A percentile compares a stretch with the other conserved stretches of the same genome.
phyloP scores from a whole-genome alignment of 2,888 invertebrate species.

The Mylabris sibirica region DNA sequence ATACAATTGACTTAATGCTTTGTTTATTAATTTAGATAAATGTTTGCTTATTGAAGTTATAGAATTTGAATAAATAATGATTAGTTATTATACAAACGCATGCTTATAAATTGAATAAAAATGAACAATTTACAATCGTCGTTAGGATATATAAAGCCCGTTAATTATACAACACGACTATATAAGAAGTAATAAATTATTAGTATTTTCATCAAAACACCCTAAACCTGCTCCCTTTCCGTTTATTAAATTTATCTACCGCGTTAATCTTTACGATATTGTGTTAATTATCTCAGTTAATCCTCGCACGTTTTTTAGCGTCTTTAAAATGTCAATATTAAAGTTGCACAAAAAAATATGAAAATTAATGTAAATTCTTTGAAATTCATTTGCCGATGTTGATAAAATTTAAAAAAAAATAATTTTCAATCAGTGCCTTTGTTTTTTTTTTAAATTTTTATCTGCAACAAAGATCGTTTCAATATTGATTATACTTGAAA shows the following conservation, averaged over 20 bases:
- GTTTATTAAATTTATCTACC: conserved; percentile 36
- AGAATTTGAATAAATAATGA: neutral
- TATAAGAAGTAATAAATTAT: conserved; percentile 36
- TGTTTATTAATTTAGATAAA: neutral
- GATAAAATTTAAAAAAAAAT: conserved; percentile 27
- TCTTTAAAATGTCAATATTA: conserved; percentile 22
- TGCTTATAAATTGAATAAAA: neutral
- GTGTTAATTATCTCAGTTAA: conserved; percentile 32
- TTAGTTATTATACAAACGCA: neutral
- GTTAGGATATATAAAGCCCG: conserved; percentile 12
- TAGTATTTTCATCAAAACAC: conserved; percentile 34
- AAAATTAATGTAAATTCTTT: conserved; percentile 15
- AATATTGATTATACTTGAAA: conserved; percentile 35
- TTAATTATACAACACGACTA: conserved; percentile 33
- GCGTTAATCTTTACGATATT: conserved; percentile 34
- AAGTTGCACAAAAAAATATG: neutral
- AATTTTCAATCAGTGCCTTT: conserved; percentile 21
- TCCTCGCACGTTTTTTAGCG: conserved; percentile 23
- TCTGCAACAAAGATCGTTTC: conserved; percentile 32
- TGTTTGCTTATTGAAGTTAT: neutral
- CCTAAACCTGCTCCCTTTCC: conserved; percentile 28
- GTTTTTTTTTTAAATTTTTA: conserved; percentile 26
- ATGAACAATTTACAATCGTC: neutral
- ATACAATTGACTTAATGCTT: neutral
- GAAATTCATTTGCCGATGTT: conserved; percentile 22